These are phyloP conservation scores for Eulithis prunata DNA, from an alignment of 2,888 invertebrate genomes.

Conservation along the genomic window DNA sequence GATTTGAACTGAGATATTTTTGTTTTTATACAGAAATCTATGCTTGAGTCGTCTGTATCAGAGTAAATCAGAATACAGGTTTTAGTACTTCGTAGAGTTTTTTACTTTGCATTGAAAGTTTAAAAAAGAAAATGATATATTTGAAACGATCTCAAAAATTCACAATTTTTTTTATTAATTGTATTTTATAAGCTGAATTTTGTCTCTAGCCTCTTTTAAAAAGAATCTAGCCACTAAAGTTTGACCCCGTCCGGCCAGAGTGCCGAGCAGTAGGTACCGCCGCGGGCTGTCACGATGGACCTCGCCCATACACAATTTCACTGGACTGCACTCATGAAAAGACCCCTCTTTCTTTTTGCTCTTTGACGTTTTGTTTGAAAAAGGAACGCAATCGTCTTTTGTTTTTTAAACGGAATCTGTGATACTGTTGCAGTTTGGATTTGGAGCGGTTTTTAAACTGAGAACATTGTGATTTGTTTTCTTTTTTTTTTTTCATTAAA, in stretches of 20 bases:
- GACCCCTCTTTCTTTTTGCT: conserved; percentile 53
- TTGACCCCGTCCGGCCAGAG: conserved; percentile 35
- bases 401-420: conserved; percentile 37
- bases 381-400: conserved; percentile 47
- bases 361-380: conserved; percentile 47
- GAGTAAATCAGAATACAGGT: too few species aligned
- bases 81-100: too few species aligned
- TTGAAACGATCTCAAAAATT: too few species aligned
- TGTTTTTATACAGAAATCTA: too few species aligned
- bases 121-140: too few species aligned
- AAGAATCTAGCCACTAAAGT: conserved; percentile 16
- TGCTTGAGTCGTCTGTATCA: too few species aligned
- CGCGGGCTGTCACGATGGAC: conserved; percentile 75
- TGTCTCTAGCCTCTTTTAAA: background rate
- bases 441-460: conserved; percentile 28
- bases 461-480: conserved; percentile 6
- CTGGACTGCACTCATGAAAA: conserved; percentile 67
- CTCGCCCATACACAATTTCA: conserved; percentile 63
- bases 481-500: too few species aligned
- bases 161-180: too few species aligned
- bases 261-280: conserved; percentile 61
- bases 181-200: background rate
- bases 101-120: too few species aligned
- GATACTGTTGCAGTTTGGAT: conserved; percentile 35
- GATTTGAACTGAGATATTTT: too few species aligned